Evolutionary conservation across 2,888 invertebrate genomes (phyloP).

Genomic region (Acleris literana): DNA sequence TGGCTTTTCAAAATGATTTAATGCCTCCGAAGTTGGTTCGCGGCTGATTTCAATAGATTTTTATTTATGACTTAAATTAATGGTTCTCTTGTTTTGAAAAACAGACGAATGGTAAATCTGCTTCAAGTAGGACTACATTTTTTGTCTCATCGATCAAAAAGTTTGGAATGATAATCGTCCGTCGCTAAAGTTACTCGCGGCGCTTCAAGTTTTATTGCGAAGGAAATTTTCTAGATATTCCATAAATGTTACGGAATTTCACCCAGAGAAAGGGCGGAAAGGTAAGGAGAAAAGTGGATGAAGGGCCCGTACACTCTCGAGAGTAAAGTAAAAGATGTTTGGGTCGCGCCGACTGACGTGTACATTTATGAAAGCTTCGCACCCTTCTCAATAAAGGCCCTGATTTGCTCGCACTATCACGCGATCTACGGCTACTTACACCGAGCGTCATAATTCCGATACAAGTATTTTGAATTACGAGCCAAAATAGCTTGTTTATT

Average conservation of each 20-base stretch:
- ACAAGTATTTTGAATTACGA: not conserved
- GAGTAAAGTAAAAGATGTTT: constrained; percentile 70
- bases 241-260: constrained; percentile 51
- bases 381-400: constrained; percentile 49
- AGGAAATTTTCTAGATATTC: constrained; percentile 50
- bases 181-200: constrained; percentile 36
- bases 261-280: constrained; percentile 52
- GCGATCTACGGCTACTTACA: constrained; percentile 1
- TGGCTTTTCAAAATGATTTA: constrained; percentile 72
- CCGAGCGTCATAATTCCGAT: not conserved
- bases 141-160: constrained; percentile 45
- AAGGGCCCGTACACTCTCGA: constrained; percentile 64
- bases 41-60: constrained; percentile 55
- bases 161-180: constrained; percentile 39
- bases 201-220: constrained; percentile 39
- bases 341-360: constrained; percentile 69
- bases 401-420: constrained; percentile 46
- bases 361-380: constrained; percentile 68
- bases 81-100: constrained; percentile 47
- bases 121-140: constrained; percentile 39
- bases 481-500: no score
- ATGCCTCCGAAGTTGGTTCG: constrained; percentile 55
- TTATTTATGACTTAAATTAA: constrained; percentile 60
- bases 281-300: constrained; percentile 65
- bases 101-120: constrained; percentile 29